These are phyloP conservation scores for Cyaniris semiargus DNA, from an alignment of 2,888 invertebrate species.

Conservation along the genomic window DNA sequence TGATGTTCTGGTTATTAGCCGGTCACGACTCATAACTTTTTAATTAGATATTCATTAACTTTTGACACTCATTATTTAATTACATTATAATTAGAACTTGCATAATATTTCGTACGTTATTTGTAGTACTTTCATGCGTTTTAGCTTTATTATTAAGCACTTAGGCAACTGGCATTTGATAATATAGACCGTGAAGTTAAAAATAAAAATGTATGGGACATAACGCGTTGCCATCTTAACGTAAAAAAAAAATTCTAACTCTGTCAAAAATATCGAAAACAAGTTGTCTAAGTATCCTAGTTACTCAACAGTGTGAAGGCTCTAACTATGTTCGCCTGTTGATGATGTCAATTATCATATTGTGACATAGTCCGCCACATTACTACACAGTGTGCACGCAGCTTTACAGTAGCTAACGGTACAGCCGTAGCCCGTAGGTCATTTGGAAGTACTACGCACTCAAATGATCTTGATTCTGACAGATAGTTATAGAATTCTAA, in stretches of 20 bases:
- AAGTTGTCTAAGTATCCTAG: not conserved
- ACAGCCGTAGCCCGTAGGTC: not conserved
- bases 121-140: too few relatives aligned
- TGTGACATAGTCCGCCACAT: not conserved
- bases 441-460: slow-evolving; percentile 10
- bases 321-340: not conserved
- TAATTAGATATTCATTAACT: slow-evolving; percentile 17
- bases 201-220: too few relatives aligned
- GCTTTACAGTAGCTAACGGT: slow-evolving; percentile 15
- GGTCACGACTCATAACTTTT: slow-evolving; percentile 11
- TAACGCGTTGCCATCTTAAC: not conserved
- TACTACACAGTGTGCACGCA: not conserved
- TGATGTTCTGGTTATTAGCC: not conserved
- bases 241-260: not conserved
- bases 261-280: not conserved
- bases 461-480: slow-evolving; percentile 1
- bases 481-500: not conserved
- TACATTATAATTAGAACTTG: not conserved
- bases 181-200: too few relatives aligned
- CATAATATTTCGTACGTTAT: not conserved
- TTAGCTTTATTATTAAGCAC: not conserved
- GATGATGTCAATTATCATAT: not conserved
- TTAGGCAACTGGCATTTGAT: not conserved
- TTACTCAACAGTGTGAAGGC: not conserved
- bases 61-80: slow-evolving; percentile 9